phyloP scores from a whole-genome alignment of 1,140 invertebrate genomes.

The Plutomurus gul region DNA sequence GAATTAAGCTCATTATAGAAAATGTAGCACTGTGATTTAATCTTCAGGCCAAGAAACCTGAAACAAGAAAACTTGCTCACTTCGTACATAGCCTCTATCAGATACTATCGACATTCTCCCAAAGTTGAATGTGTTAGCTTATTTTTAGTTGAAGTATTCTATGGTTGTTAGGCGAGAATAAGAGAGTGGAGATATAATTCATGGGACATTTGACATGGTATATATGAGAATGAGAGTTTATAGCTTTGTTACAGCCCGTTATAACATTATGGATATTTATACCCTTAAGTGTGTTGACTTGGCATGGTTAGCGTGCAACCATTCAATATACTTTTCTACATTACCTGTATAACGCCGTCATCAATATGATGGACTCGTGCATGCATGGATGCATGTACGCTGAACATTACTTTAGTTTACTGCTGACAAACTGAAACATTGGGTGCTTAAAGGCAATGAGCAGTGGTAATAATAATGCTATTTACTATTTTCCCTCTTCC shows the following conservation, averaged over 20 bases:
- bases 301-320: background rate
- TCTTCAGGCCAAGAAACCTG: background rate
- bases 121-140: too few relatives aligned
- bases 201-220: slow-evolving; percentile 8
- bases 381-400: slow-evolving; percentile 28
- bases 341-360: background rate
- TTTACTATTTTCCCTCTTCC: background rate
- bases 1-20: too few relatives aligned
- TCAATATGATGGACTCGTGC: slow-evolving; percentile 5
- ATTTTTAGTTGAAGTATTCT: background rate
- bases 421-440: background rate
- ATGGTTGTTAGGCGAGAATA: background rate
- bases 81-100: background rate
- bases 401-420: slow-evolving; percentile 17
- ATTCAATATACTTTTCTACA: slow-evolving; percentile 8
- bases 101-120: too few relatives aligned
- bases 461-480: background rate
- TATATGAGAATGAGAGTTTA: slow-evolving; percentile 13
- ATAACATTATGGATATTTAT: too few relatives aligned
- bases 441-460: background rate
- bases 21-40: too few relatives aligned
- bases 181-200: slow-evolving; percentile 22
- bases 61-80: background rate
- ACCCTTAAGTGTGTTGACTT: background rate
- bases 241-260: background rate